phyloP scores from a whole-genome alignment of 1,140 invertebrate genomes.

The Drosophila ogumai region DNA sequence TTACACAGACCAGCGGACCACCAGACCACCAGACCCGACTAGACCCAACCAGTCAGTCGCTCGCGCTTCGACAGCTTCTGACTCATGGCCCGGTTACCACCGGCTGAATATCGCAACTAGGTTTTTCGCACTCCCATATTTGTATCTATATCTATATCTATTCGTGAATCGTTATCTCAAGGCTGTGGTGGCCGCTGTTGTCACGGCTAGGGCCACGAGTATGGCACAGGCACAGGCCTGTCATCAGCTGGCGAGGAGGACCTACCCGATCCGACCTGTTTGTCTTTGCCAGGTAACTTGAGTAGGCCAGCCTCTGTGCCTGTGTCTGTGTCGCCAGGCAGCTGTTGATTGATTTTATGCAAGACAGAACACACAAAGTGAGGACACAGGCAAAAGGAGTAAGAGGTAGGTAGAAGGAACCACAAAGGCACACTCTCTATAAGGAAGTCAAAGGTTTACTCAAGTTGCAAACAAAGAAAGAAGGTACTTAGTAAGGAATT shows the following conservation, averaged over 20 bases:
- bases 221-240: background rate
- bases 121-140: conserved; percentile 40
- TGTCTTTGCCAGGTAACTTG: conserved; percentile 54
- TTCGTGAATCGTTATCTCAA: conserved; percentile 42
- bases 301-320: conserved; percentile 25
- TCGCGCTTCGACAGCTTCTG: conserved; percentile 31
- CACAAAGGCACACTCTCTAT: conserved; percentile 5
- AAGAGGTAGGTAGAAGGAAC: conserved; percentile 23
- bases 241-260: conserved; percentile 33
- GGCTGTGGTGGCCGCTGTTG: conserved; percentile 18
- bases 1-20: conserved; percentile 7
- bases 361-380: conserved; percentile 48
- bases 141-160: conserved; percentile 24
- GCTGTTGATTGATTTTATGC: conserved; percentile 80
- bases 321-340: conserved; percentile 32
- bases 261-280: conserved; percentile 12
- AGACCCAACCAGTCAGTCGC: conserved; percentile 16
- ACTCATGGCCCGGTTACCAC: conserved; percentile 28
- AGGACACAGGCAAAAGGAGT: conserved; percentile 17
- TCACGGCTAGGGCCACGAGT: conserved; percentile 4
- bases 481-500: background rate
- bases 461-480: background rate
- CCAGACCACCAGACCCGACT: conserved; percentile 7
- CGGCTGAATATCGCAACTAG: conserved; percentile 21
- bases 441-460: conserved; percentile 27